Conservation (phyloP, 2,888 invertebrate genomes). For the Cantharis rufa region DNA sequence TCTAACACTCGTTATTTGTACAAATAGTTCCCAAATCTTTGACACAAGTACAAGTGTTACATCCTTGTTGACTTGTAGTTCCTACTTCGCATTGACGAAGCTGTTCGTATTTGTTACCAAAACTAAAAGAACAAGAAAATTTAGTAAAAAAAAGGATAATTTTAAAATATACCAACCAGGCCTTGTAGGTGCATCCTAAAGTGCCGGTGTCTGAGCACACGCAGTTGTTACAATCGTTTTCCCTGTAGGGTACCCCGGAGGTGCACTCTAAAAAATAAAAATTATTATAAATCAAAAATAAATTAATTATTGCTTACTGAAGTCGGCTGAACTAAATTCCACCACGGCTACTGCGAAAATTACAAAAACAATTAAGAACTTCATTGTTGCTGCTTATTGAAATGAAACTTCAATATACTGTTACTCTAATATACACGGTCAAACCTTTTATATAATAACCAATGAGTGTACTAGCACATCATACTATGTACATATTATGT, state of each 20-base stretch:
- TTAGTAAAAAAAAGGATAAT: not conserved
- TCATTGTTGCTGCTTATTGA: not conserved
- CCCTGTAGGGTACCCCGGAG: constrained; percentile 1
- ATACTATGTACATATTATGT: not conserved
- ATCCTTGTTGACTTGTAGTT: not conserved
- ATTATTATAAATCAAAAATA: no score
- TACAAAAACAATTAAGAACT: not conserved
- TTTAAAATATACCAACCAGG: not conserved
- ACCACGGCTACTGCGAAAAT: not conserved
- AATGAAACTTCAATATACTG: not conserved
- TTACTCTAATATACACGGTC: not conserved
- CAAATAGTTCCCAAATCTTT: constrained; percentile 10
- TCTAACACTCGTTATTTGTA: not conserved
- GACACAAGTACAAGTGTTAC: constrained; percentile 14
- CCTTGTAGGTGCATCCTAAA: not conserved
- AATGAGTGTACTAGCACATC: not conserved
- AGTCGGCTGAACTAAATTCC: not conserved
- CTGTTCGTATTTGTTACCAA: not conserved
- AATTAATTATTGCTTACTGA: not conserved
- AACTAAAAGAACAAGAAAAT: not conserved
- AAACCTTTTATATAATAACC: not conserved
- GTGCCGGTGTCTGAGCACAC: not conserved
- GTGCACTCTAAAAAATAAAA: not conserved
- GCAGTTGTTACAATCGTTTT: constrained; percentile 13
- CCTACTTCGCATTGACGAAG: constrained; percentile 9